Evolutionary conservation across 2,797 vertebrate genomes (phyloP), one percentile per base, ranked within the genome.

Genomic region (Pantherophis vulpinus): DNA sequence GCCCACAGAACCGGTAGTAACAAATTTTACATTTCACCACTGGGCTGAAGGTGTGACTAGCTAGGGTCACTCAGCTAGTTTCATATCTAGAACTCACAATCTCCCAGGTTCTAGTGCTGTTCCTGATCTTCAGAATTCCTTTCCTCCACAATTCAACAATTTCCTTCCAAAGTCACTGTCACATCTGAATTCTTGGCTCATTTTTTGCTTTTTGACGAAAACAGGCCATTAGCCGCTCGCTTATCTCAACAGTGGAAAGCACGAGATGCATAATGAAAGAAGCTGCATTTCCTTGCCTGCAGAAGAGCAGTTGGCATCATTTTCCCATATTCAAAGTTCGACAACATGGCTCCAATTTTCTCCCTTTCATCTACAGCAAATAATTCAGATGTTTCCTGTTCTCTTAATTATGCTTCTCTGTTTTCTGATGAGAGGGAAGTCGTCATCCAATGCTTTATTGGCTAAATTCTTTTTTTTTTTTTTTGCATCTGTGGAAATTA

Each of bases 271-370:
- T 95, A 91, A 94, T 92, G 93, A 95, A 87, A 94, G 74, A 87
- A 92, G 91, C 70, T 66, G 95, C 94, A 61, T 94, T 94, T 87
- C 29, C 70, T 93, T 60, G 90, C 93, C 92, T 32, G 91, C 54
- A 54, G 20, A 96, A 94, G 94, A 93, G 91, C 94, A 83, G 87
- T 86, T 0, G 0, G 90, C 94, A 95, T 95, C 56, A 94, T 95
- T 97, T 96, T 96, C 95, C 91, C 70, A 96, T 96, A 96, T 96
- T 96, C 93, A 92, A 93, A 96, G 96, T 97, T 96, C 94, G 94
- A 94, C 95, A 97, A 97, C 97, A 97, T 51, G 60, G 94, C 92
- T 94, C 79, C 93, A 94, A 91, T 97, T 96, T 96, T 90, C 94
- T 94, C 94, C 95, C 90, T 97, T 96, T 97, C 95, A 96, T 96